Base-by-base conservation (phyloP, 2,888 invertebrate genomes). In the Strigamia maritima region DNA sequence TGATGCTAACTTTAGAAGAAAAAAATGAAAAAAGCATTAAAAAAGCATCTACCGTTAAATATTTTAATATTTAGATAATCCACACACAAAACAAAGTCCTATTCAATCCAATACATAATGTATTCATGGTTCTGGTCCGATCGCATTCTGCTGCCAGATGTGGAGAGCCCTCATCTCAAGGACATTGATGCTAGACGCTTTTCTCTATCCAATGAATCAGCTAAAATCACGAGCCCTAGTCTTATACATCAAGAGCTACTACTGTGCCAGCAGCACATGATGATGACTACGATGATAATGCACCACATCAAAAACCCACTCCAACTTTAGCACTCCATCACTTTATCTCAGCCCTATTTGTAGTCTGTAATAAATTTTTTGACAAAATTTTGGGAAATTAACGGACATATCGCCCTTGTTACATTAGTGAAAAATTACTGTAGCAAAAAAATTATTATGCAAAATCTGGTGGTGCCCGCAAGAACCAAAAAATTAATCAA, bases 111-210 rank as follows among this genome's bases (percentile, higher is more conserved):
- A 65, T 65, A 28, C 65, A 65, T 65, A 26, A 65, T 65, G 28
- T 24, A 65, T 65, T 65, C 65, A 65, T 65, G 65, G 65, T 65
- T 65, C 65, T 65, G 65, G 65, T 26, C 65, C 65, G 65, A 65
- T 65, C 65, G 65, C 65, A 65, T 65, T 65, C 65, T 65, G 65
- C 65, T 65, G 65, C 65, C 65, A 65, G 65, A 65, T 65, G 65
- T 65, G 65, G 16, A 65, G 65, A 65, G 65, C 28, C 10, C 65
- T 65, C 65, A 16, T 26, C 10, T 65, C 26, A 65, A 65, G 65
- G 65, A 65, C 65, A 65, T 24, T 65, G 65, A 65, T 26, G 65
- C 26, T 28, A 65, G 65, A 65, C 65, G 65, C 65, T 28, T 65
- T 65, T 65, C 65, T 65, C 65, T 16, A 65, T 65, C 65, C 26